phyloP scores from a whole-genome alignment of 2,888 invertebrate species.

The Phania funesta region DNA sequence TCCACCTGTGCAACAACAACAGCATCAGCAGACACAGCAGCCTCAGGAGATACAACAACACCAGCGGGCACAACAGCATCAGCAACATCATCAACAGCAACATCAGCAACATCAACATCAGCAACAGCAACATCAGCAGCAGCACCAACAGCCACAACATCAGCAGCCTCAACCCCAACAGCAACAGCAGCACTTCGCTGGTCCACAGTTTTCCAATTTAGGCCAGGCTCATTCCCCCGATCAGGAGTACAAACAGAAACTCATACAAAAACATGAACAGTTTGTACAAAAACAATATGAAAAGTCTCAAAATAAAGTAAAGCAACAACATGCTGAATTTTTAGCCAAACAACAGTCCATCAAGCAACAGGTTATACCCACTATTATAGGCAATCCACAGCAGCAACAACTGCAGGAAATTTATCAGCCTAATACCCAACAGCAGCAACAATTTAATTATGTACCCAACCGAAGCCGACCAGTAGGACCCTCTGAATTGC shows the following conservation, averaged over 20 bases:
- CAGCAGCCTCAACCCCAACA: constrained; percentile 12
- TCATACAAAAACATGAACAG: constrained; percentile 88
- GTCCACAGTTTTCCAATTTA: constrained; percentile 63
- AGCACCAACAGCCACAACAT: constrained; percentile 53
- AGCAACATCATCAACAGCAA: constrained; percentile 57
- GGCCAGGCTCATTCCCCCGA: constrained; percentile 78
- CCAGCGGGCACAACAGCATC: constrained; percentile 62
- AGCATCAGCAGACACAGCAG: constrained; percentile 64
- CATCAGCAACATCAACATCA: constrained; percentile 70
- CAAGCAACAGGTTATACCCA: constrained; percentile 79
- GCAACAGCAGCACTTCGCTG: constrained; percentile 67
- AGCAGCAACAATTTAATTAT: constrained; percentile 70
- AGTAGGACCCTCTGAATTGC: constrained; percentile 83
- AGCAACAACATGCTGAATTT: constrained; percentile 87
- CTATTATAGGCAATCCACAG: constrained; percentile 75
- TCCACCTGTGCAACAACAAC: constrained; percentile 70
- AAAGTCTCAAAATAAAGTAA: constrained; percentile 88
- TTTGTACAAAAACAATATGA: constrained; percentile 90
- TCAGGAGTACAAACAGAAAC: constrained; percentile 86
- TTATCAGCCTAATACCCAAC: constrained; percentile 58
- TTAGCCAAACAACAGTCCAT: constrained; percentile 86
- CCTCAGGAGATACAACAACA: constrained; percentile 71
- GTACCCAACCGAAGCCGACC: constrained; percentile 78
- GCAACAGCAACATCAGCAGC: constrained; percentile 66
- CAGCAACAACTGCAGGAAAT: constrained; percentile 71